Evolutionary conservation across 2,113 vertebrate species (phyloP).

Genomic region (Austrofundulus limnaeus): DNA sequence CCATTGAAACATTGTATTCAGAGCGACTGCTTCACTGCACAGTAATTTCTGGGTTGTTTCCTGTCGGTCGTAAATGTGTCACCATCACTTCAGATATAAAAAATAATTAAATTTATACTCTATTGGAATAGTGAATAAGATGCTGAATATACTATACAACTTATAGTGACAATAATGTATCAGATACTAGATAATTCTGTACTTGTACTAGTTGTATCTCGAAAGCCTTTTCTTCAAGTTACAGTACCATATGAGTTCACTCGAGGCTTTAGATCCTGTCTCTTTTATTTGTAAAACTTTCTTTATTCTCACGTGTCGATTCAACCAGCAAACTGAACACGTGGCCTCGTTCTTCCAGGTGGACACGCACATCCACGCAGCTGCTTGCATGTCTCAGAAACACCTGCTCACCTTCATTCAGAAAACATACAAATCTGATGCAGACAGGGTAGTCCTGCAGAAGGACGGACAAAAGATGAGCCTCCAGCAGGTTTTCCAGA

Average conservation of each 20-base stretch:
- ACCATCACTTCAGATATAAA: too few species aligned
- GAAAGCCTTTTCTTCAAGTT: too few species aligned
- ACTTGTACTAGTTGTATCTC: too few species aligned
- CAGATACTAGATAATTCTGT: too few species aligned
- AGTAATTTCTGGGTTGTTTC: neutral
- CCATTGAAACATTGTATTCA: neutral
- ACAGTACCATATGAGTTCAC: too few species aligned
- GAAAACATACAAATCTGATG: constrained; percentile 89
- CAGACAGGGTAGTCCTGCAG: constrained; percentile 89
- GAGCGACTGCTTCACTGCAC: neutral
- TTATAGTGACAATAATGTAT: too few species aligned
- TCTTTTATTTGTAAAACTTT: too few species aligned
- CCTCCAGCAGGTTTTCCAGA: constrained; percentile 90
- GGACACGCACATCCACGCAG: constrained; percentile 97
- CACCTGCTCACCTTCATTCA: constrained; percentile 96
- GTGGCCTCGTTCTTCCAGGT: constrained; percentile 77
- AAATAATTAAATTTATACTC: too few species aligned
- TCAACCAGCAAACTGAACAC: neutral
- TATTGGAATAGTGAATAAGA: too few species aligned
- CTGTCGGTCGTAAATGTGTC: neutral
- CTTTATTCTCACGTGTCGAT: neutral
- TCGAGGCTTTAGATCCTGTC: too few species aligned
- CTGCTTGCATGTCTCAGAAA: constrained; percentile 99
- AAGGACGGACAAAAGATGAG: constrained; percentile 89
- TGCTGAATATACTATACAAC: too few species aligned